Percentiles rank a stretch among this genome's conserved stretches.
Evolutionary conservation across 2,888 invertebrate genomes (phyloP).

Genomic region (Conomelus anceps): DNA sequence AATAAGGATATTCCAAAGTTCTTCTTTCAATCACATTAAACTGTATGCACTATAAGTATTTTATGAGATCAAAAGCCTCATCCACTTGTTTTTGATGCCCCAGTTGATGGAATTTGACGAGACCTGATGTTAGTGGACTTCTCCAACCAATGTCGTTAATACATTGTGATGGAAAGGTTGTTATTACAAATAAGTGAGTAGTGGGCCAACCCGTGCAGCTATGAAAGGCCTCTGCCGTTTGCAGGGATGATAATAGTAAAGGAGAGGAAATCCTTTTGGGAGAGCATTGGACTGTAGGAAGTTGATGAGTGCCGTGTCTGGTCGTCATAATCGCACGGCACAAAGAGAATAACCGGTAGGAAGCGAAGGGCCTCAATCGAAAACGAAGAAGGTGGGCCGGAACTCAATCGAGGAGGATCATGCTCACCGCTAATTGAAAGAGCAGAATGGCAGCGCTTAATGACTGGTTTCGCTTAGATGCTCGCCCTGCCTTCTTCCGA

Average conservation of each 20-base stretch:
- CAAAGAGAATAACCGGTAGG: neutral
- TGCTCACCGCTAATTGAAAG: neutral
- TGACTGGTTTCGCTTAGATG: neutral
- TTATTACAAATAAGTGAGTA: neutral
- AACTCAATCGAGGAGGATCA: neutral
- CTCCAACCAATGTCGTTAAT: too few species aligned
- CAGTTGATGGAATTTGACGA: too few species aligned
- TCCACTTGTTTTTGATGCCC: too few species aligned
- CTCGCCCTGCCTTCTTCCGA: neutral
- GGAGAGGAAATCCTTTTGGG: neutral
- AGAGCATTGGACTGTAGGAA: neutral
- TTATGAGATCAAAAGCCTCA: too few species aligned
- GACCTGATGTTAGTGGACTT: too few species aligned
- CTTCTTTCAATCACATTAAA: too few species aligned
- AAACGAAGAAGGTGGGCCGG: neutral
- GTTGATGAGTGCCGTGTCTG: neutral
- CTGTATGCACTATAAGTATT: too few species aligned
- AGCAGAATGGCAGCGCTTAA: neutral
- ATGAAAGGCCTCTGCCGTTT: neutral
- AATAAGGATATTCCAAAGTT: too few species aligned
- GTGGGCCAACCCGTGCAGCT: neutral
- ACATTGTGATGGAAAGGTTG: neutral
- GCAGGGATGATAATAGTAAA: neutral
- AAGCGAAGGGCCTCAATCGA: neutral
- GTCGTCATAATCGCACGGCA: neutral